Base-by-base conservation (phyloP, 1,140 invertebrate species). In the Diorhabda elongata region DNA sequence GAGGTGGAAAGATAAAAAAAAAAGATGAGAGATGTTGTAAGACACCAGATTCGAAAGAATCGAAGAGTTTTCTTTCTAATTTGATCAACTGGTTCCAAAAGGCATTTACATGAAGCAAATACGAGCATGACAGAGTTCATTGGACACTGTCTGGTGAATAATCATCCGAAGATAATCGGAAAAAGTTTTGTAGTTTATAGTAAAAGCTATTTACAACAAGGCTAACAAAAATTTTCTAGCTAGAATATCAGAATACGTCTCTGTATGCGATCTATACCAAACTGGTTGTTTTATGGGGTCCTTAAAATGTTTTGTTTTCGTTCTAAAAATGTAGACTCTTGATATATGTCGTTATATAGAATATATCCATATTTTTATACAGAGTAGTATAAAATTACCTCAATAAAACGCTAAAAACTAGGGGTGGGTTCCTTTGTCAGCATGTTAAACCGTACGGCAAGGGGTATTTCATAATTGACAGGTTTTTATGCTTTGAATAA, bases 371-470 rank as follows among this genome's bases (percentile, higher is more conserved):
- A 52, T 52, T 43, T n/a, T 62, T 44, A 62, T 62, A 44, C 61
- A 62, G 43, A 44, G 61, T 44, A 62, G 44, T 62, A 62, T 62
- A 62, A 62, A 62, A 62, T 62, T 62, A 62, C 61, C 61, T 44
- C 61, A 62, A 62, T 62, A 62, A 62, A 62, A 62, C 44, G 61
- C 61, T 9, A n/a, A 43, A 62, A 44, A 44, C 43, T 62, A 44
- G 44, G 61, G 61, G 43, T 11, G 61, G 26, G n/a, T 44, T 62
- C 44, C 61, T 62, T 62, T 62, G 61, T 62, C 61, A 44, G 47
- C 47, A 52, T 52, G 47, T 52, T 52, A 52, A 8, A 52, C n/a
- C n/a, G 6, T 52, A 3, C 6, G 6, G n/a, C 47, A 52, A 52
- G 47, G 47, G 47, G 47, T 52, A 52, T 52, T 6, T n/a, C n/a